These are phyloP conservation scores for Pseudococcus viburni DNA, from an alignment of 2,888 invertebrate species.

Conservation along the genomic window DNA sequence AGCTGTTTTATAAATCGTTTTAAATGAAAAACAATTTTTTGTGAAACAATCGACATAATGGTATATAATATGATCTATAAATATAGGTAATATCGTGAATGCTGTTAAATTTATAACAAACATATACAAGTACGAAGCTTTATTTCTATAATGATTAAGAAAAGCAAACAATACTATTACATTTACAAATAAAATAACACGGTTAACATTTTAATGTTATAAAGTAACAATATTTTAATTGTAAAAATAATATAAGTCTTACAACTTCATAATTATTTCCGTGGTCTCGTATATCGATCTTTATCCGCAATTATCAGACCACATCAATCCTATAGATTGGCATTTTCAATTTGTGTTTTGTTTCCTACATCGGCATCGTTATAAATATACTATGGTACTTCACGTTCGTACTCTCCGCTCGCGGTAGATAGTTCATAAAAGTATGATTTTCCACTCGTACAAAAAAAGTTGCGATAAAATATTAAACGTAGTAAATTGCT, in stretches of 20 bases:
- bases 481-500: constrained; percentile 53
- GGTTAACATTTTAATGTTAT: constrained; percentile 63
- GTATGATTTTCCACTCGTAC: constrained; percentile 11
- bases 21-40: constrained; percentile 46
- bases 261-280: constrained; percentile 61
- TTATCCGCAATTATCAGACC: constrained; percentile 56
- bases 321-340: constrained; percentile 55
- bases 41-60: constrained; percentile 58
- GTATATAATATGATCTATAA: constrained; percentile 55
- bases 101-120: constrained; percentile 52
- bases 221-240: constrained; percentile 62
- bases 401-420: not conserved
- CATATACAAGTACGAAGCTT: constrained; percentile 60
- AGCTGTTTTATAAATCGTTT: constrained; percentile 55
- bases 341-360: constrained; percentile 9
- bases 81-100: constrained; percentile 58
- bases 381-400: not conserved
- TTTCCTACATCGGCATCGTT: not conserved
- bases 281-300: constrained; percentile 21
- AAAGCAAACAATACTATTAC: constrained; percentile 64
- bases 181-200: constrained; percentile 64
- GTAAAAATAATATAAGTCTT: constrained; percentile 61
- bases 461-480: constrained; percentile 27
- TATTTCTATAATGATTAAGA: constrained; percentile 63
- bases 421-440: not conserved